Evolutionary conservation across 2,113 vertebrate genomes (phyloP).

Genomic region (Kryptolebias marmoratus): DNA sequence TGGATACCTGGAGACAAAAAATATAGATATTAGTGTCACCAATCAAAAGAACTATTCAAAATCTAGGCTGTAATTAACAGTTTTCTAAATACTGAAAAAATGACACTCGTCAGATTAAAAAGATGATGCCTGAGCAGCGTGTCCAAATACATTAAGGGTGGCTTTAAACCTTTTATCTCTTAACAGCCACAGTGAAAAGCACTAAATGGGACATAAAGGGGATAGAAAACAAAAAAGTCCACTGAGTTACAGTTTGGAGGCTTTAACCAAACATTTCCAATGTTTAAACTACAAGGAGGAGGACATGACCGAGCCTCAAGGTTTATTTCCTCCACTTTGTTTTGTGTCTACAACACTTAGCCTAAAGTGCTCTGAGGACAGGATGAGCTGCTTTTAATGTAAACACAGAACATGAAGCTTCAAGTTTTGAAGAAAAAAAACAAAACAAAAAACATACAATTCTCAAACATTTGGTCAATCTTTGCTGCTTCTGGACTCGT

Average conservation of each 20-base stretch:
- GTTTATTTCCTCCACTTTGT: conserved; percentile 54
- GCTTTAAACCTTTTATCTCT: conserved; percentile 46
- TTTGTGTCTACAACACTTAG: conserved; percentile 64
- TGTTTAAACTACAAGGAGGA: neutral
- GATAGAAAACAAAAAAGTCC: conserved; percentile 1
- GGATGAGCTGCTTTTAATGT: conserved; percentile 49
- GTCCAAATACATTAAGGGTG: neutral
- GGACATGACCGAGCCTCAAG: conserved; percentile 10
- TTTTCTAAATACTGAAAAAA: conserved; percentile 28
- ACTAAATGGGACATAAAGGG: conserved; percentile 20
- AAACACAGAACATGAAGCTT: conserved; percentile 29
- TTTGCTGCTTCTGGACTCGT: neutral
- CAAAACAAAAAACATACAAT: neutral
- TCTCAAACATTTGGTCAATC: conserved; percentile 37
- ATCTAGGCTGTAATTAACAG: neutral
- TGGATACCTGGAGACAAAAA: conserved; percentile 90
- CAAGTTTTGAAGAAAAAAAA: conserved; percentile 18
- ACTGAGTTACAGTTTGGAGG: conserved; percentile 26
- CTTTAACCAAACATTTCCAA: conserved; percentile 35
- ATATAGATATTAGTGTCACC: neutral
- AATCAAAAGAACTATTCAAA: neutral
- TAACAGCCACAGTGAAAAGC: conserved; percentile 41
- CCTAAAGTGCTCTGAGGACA: conserved; percentile 35
- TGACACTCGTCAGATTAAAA: neutral
- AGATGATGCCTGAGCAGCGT: conserved; percentile 1